Evolutionary conservation across 2,113 vertebrate genomes (phyloP).

Genomic region (Echinops telfairi): DNA sequence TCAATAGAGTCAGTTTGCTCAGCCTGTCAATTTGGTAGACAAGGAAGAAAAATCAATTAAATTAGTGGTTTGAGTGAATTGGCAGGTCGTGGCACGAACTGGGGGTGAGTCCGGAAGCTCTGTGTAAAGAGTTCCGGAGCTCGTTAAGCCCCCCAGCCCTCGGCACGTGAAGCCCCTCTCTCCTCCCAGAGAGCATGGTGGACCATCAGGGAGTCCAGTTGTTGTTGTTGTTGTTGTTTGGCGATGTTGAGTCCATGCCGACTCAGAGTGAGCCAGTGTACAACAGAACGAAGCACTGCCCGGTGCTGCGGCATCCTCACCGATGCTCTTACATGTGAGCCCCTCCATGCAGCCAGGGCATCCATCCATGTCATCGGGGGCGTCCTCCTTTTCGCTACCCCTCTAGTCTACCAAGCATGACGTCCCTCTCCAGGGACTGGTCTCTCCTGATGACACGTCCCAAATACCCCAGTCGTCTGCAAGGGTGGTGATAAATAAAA

Average conservation of each 20-base stretch:
- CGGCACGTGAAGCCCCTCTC: not conserved
- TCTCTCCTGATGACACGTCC: too few species aligned
- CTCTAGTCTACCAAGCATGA: too few species aligned
- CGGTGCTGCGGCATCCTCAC: too few species aligned
- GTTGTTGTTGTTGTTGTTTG: too few species aligned
- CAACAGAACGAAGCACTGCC: not conserved
- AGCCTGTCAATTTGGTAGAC: conserved; percentile 76
- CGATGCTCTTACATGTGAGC: not conserved
- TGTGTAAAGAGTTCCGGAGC: not conserved
- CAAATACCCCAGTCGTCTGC: too few species aligned
- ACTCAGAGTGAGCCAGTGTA: not conserved
- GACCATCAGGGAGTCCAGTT: too few species aligned
- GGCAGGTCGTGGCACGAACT: conserved; percentile 48
- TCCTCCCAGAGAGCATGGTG: not conserved
- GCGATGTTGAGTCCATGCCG: not conserved
- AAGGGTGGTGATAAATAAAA: not conserved
- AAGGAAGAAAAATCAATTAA: conserved; percentile 81
- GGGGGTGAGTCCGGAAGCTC: not conserved
- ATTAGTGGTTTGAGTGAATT: conserved; percentile 71
- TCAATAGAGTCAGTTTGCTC: conserved; percentile 74
- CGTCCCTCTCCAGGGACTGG: too few species aligned
- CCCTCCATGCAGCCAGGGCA: too few species aligned
- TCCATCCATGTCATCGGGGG: too few species aligned
- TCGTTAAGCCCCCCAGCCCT: not conserved
- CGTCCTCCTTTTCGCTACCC: too few species aligned